These are phyloP conservation scores for Xanthia icteritia DNA, from an alignment of 2,888 invertebrate species.

Conservation along the genomic window DNA sequence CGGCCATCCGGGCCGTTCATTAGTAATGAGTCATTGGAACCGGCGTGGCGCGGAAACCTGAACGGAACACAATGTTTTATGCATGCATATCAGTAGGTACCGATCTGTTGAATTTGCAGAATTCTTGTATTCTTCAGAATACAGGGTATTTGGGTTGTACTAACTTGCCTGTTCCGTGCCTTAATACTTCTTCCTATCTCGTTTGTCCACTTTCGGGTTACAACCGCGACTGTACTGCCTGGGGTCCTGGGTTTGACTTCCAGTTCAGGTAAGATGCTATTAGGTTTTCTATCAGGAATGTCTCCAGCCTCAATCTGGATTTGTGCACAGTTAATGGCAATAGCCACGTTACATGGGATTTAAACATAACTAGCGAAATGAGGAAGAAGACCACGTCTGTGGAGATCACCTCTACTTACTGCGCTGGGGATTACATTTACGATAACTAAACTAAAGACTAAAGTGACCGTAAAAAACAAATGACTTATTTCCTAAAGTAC, in stretches of 20 bases:
- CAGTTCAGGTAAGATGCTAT: not conserved
- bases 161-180: not conserved
- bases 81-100: constrained; percentile 7
- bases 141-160: too few species aligned
- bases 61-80: constrained; percentile 9
- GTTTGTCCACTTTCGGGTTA: not conserved
- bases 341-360: not conserved
- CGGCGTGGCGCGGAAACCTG: not conserved
- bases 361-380: not conserved
- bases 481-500: not conserved
- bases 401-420: not conserved
- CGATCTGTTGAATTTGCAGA: constrained; percentile 5
- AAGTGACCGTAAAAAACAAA: not conserved
- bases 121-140: not conserved
- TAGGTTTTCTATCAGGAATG: not conserved
- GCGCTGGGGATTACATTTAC: not conserved
- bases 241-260: not conserved
- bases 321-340: too few species aligned
- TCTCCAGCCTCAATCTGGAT: too few species aligned
- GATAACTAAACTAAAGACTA: not conserved
- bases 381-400: too few species aligned
- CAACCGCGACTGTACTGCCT: not conserved
- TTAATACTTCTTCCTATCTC: not conserved
- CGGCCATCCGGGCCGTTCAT: constrained; percentile 5
- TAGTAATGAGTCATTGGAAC: constrained; percentile 26